Percentiles rank a stretch among this genome's conserved stretches.
These are phyloP conservation scores for Odontamblyopus lacepedii DNA, from an alignment of 2,797 vertebrate species.

Conservation along the genomic window DNA sequence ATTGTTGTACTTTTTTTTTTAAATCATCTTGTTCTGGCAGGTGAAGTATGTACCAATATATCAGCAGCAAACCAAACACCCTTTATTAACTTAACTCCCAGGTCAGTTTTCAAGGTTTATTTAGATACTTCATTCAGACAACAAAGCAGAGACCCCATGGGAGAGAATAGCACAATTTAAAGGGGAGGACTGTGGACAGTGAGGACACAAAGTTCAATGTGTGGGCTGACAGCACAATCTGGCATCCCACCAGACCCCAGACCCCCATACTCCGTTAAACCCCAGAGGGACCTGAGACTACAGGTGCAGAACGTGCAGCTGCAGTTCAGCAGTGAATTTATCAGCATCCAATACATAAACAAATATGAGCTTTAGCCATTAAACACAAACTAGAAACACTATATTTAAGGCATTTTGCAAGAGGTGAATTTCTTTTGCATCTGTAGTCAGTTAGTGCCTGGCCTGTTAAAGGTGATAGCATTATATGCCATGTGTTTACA, in stretches of 20 bases:
- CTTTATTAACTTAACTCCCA: neutral
- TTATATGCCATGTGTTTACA: conserved; percentile 62
- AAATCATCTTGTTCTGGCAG: neutral
- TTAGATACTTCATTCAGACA: conserved; percentile 15
- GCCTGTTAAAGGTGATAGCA: conserved; percentile 41
- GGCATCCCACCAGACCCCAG: conserved; percentile 56
- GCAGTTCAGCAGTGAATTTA: conserved; percentile 5
- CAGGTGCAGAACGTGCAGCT: conserved; percentile 49
- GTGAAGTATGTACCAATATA: neutral
- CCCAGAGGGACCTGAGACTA: conserved; percentile 43
- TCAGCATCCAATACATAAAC: neutral
- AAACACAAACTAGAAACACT: neutral
- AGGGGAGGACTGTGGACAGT: conserved; percentile 15
- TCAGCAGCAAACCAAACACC: neutral
- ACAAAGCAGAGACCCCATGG: conserved; percentile 24
- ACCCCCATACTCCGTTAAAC: conserved; percentile 48
- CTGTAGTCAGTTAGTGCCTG: conserved; percentile 16
- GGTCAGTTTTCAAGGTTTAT: neutral
- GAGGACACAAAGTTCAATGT: conserved; percentile 48
- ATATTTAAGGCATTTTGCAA: neutral
- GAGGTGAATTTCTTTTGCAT: conserved; percentile 14
- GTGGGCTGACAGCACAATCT: conserved; percentile 62
- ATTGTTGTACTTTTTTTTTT: too few relatives aligned
- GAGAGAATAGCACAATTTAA: conserved; percentile 32
- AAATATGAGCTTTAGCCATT: neutral